Conservation (phyloP, 92 coral and sea anemone genomes). For the Zoanthus sociatus region DNA sequence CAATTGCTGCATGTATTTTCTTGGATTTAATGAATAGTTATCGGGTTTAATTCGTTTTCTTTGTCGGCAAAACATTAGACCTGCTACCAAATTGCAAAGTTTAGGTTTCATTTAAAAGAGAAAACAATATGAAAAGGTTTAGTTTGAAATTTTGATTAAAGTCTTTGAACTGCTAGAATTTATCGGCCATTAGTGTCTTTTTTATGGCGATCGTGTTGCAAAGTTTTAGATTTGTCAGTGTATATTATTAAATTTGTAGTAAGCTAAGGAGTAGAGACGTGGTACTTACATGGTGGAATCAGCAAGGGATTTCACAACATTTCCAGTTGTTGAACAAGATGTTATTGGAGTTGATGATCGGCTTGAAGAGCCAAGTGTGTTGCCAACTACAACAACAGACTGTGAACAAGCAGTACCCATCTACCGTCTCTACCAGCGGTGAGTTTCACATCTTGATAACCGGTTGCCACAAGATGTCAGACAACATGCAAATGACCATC, state of each 20-base stretch:
- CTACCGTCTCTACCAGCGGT: not conserved
- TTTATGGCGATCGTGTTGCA: too few relatives aligned
- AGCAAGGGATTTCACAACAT: constrained; percentile 19
- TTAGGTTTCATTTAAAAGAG: too few relatives aligned
- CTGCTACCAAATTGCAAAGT: too few relatives aligned
- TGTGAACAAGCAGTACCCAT: constrained; percentile 41
- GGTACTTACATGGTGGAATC: constrained; percentile 31
- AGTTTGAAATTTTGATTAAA: too few relatives aligned
- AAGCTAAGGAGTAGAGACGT: not conserved
- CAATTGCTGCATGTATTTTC: not conserved
- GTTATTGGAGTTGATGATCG: constrained; percentile 13
- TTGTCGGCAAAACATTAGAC: not conserved
- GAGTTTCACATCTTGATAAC: constrained; percentile 27
- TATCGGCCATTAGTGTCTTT: too few relatives aligned
- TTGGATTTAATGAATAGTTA: constrained; percentile 6
- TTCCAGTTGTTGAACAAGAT: constrained; percentile 34
- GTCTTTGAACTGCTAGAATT: too few relatives aligned
- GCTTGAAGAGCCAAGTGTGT: constrained; percentile 14
- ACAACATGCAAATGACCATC: not conserved
- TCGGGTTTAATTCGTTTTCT: constrained; percentile 1
- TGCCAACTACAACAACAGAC: constrained; percentile 43
- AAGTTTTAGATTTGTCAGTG: too few relatives aligned
- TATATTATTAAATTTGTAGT: not conserved
- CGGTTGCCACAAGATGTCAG: not conserved
- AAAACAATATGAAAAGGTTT: too few relatives aligned